Conservation (phyloP, 2,888 invertebrate genomes). For the Dolomedes plantarius region DNA sequence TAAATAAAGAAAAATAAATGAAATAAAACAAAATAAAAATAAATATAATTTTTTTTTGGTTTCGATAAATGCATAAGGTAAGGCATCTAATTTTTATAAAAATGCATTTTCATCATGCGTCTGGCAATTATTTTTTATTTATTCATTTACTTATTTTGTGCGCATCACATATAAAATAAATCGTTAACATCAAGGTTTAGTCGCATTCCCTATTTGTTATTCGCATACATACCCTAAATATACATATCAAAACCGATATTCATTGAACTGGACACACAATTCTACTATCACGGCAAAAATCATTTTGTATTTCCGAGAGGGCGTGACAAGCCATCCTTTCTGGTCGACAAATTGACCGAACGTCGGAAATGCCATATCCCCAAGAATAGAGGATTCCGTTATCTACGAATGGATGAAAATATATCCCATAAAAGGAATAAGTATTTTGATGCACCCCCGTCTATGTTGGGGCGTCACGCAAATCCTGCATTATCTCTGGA, state of each 20-base stretch:
- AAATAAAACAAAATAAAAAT: too few relatives aligned
- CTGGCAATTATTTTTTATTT: too few relatives aligned
- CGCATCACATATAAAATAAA: too few relatives aligned
- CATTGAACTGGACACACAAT: not conserved
- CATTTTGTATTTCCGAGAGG: not conserved
- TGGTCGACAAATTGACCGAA: constrained; percentile 5
- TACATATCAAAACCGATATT: not conserved
- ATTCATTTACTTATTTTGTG: too few relatives aligned
- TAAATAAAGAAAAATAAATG: too few relatives aligned
- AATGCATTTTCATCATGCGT: too few relatives aligned
- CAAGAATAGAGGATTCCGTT: not conserved
- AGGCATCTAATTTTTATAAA: too few relatives aligned
- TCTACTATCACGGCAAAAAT: not conserved
- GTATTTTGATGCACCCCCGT: not conserved
- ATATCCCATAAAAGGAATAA: not conserved
- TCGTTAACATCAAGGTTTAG: too few relatives aligned
- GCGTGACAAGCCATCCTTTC: not conserved
- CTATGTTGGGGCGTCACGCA: not conserved
- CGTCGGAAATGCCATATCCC: not conserved
- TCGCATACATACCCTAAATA: not conserved
- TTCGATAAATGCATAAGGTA: too few relatives aligned
- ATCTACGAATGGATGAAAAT: not conserved
- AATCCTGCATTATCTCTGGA: not conserved
- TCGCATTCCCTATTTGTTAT: too few relatives aligned
- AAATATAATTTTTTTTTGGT: too few relatives aligned